A percentile compares a stretch with the other conserved stretches of the same genome.
Evolutionary conservation across 2,888 invertebrate species (phyloP).

Genomic region (Leptinotarsa tumamoca): DNA sequence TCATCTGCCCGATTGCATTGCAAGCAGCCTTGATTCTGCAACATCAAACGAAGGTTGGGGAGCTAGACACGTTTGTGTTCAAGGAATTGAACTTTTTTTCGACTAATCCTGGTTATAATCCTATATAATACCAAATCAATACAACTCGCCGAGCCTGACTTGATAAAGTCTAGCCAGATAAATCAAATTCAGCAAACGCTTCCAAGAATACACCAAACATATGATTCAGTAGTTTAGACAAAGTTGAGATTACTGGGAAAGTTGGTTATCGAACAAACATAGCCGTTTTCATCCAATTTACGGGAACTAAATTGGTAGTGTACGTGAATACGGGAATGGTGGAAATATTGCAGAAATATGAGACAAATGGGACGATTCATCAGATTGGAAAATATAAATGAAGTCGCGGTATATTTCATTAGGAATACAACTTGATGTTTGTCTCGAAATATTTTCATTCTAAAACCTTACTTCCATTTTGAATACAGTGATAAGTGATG

Average conservation of each 20-base stretch:
- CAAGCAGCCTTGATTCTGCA: too few species aligned
- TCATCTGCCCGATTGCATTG: too few species aligned
- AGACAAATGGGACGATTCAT: neutral
- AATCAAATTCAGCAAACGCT: neutral
- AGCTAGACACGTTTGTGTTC: too few species aligned
- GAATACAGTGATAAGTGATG: too few species aligned
- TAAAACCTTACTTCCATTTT: too few species aligned
- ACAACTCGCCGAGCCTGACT: neutral
- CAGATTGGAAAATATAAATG: neutral
- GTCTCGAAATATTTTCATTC: too few species aligned
- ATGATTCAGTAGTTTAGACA: neutral
- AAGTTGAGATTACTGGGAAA: neutral
- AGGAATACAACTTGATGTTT: too few species aligned
- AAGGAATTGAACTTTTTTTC: too few species aligned
- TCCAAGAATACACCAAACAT: neutral
- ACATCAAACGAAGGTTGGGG: too few species aligned
- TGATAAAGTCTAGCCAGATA: neutral
- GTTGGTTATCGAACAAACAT: constrained; percentile 1
- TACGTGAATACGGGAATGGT: neutral
- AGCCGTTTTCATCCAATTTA: neutral
- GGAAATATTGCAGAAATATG: neutral
- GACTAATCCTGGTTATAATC: neutral
- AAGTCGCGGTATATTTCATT: too few species aligned
- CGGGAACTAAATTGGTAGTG: neutral
- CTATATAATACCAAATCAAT: neutral